A percentile compares a stretch with the other conserved stretches of the same genome.
These are phyloP conservation scores for Champsocephalus gunnari DNA, from an alignment of 2,797 vertebrate genomes.

Conservation along the genomic window DNA sequence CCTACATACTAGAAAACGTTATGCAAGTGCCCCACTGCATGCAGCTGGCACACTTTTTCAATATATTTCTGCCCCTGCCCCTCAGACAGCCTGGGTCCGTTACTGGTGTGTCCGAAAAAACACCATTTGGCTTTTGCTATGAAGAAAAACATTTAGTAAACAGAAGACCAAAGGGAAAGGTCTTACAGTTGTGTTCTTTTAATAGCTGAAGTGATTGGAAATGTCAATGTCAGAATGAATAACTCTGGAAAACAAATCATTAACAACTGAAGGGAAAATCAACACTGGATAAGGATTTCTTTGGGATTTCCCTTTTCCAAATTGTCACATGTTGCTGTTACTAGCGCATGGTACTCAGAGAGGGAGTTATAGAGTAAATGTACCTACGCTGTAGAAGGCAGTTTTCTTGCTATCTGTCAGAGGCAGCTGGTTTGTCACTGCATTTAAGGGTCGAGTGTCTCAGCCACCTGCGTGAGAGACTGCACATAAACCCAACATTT, in stretches of 20 bases:
- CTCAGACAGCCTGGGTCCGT: too few species aligned
- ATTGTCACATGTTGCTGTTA: conserved; percentile 27
- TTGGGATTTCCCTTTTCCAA: conserved; percentile 50
- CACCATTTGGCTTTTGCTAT: neutral
- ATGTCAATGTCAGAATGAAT: conserved; percentile 49
- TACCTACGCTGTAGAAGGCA: conserved; percentile 1
- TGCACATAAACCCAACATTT: conserved; percentile 22
- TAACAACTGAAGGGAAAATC: conserved; percentile 28
- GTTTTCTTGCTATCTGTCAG: conserved; percentile 68
- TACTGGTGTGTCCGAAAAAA: conserved; percentile 2
- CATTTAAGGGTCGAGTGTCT: conserved; percentile 66
- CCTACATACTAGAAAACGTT: too few species aligned
- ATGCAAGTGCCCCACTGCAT: too few species aligned
- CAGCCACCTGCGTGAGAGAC: conserved; percentile 71
- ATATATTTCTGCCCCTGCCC: too few species aligned
- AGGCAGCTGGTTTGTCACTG: conserved; percentile 73
- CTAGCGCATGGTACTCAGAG: neutral
- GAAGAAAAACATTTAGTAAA: conserved; percentile 27
- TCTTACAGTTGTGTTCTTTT: conserved; percentile 32
- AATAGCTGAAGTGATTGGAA: conserved; percentile 37
- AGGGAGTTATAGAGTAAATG: conserved; percentile 21
- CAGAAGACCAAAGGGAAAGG: conserved; percentile 39
- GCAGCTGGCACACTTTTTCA: too few species aligned
- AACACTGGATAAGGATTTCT: conserved; percentile 5
- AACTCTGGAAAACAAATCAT: conserved; percentile 58